Evolutionary conservation across 2,888 invertebrate genomes (phyloP).

Genomic region (Orthosia cruda): DNA sequence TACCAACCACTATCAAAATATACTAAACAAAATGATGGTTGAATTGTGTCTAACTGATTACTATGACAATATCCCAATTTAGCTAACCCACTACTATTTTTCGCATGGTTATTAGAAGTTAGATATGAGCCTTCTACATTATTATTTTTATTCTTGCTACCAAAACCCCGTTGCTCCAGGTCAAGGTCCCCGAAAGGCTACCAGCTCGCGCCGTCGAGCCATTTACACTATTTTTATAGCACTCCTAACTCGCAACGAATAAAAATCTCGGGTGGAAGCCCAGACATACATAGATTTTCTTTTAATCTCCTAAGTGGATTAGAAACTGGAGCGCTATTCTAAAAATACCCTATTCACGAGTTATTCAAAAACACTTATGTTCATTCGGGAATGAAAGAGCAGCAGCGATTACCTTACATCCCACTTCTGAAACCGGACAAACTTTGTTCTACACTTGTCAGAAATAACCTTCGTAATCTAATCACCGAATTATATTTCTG

Average conservation of each 20-base stretch:
- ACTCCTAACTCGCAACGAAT: conserved; percentile 36
- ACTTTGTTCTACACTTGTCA: conserved; percentile 19
- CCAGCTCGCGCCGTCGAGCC: conserved; percentile 20
- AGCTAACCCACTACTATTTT: neutral
- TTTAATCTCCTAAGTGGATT: conserved; percentile 55
- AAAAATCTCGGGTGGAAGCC: conserved; percentile 38
- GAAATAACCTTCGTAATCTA: conserved; percentile 12
- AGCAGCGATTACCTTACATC: conserved; percentile 14
- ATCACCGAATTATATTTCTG: conserved; percentile 15
- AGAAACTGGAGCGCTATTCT: conserved; percentile 39
- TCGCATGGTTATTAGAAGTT: neutral
- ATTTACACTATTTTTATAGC: conserved; percentile 56
- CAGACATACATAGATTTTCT: conserved; percentile 41
- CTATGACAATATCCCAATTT: neutral
- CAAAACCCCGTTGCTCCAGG: conserved; percentile 10
- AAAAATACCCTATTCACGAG: conserved; percentile 33
- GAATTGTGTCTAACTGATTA: neutral
- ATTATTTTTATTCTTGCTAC: neutral
- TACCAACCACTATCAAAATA: neutral
- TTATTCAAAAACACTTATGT: conserved; percentile 20
- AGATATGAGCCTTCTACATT: neutral
- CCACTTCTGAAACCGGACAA: neutral
- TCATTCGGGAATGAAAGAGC: conserved; percentile 26
- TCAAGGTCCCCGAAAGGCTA: conserved; percentile 47
- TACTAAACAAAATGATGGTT: neutral